Evolutionary conservation across 2,888 invertebrate genomes (phyloP).

Genomic region (Agrotis segetum): DNA sequence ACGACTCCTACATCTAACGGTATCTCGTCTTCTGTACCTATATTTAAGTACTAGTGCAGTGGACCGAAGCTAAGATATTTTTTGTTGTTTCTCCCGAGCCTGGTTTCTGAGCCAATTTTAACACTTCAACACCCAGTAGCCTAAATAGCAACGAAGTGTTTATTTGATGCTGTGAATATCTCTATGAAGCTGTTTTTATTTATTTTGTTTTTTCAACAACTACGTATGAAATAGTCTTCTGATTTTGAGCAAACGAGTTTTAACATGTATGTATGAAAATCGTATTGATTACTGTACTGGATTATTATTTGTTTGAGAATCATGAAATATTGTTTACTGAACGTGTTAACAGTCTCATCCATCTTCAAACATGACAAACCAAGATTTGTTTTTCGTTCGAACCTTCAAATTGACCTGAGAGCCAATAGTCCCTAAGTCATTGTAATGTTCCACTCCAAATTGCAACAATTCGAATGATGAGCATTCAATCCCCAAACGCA

Average conservation of each 20-base stretch:
- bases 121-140: slow-evolving; percentile 55
- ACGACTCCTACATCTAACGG: slow-evolving; percentile 77
- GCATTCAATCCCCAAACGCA: slow-evolving; percentile 60
- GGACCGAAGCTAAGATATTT: slow-evolving; percentile 64
- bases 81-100: slow-evolving; percentile 64
- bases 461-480: slow-evolving; percentile 51
- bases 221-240: background rate
- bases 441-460: slow-evolving; percentile 56
- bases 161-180: slow-evolving; percentile 15
- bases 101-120: slow-evolving; percentile 60
- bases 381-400: slow-evolving; percentile 24
- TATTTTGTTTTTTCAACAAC: background rate
- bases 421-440: slow-evolving; percentile 50
- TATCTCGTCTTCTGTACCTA: slow-evolving; percentile 74
- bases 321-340: slow-evolving; percentile 11
- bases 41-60: slow-evolving; percentile 78
- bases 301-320: slow-evolving; percentile 1
- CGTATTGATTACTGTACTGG: background rate
- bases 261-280: background rate
- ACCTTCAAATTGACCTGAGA: slow-evolving; percentile 49
- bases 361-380: slow-evolving; percentile 7
- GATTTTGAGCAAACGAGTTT: background rate
- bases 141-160: slow-evolving; percentile 50
- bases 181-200: slow-evolving; percentile 1
- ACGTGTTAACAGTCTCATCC: slow-evolving; percentile 1